phyloP scores from a whole-genome alignment of 53 echinoderm and acorn worm genomes.

The Glandiceps talaboti region DNA sequence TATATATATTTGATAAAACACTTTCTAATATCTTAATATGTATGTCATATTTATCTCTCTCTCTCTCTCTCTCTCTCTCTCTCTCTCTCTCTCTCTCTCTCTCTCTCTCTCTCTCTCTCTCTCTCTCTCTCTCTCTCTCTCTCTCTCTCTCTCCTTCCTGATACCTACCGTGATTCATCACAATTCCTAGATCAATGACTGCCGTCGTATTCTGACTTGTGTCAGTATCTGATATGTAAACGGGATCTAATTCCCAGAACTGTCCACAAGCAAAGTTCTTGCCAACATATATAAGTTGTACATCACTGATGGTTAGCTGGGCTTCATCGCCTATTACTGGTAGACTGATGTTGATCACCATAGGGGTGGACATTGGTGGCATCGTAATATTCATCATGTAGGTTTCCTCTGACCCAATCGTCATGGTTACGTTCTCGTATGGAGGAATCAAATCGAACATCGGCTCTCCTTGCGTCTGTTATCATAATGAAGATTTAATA shows the following conservation, averaged over 20 bases:
- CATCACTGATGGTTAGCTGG: conserved; percentile 52
- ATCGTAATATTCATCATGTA: conserved; percentile 67
- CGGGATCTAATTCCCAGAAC: conserved; percentile 52
- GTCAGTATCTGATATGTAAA: conserved; percentile 29
- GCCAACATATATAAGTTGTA: conserved; percentile 43
- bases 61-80: too few species aligned
- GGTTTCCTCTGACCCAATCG: conserved; percentile 52
- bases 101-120: too few species aligned
- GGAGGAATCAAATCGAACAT: conserved; percentile 40
- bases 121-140: too few species aligned
- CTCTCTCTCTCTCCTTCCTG: too few species aligned
- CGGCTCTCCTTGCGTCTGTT: conserved; percentile 46
- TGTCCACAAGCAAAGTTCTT: conserved; percentile 65
- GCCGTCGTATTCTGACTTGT: conserved; percentile 73
- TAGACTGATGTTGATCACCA: conserved; percentile 59
- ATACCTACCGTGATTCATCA: conserved; percentile 68
- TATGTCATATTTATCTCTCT: too few species aligned
- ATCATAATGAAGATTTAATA: too few species aligned
- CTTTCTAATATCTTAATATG: too few species aligned
- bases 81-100: too few species aligned
- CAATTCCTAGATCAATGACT: conserved; percentile 61
- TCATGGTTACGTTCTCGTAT: conserved; percentile 46
- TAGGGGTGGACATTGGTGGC: conserved; percentile 40
- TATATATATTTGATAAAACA: too few species aligned
- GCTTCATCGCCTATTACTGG: conserved; percentile 57